These are phyloP conservation scores for Empidonax alnorum DNA, from an alignment of 2,113 vertebrate species.

Conservation along the genomic window DNA sequence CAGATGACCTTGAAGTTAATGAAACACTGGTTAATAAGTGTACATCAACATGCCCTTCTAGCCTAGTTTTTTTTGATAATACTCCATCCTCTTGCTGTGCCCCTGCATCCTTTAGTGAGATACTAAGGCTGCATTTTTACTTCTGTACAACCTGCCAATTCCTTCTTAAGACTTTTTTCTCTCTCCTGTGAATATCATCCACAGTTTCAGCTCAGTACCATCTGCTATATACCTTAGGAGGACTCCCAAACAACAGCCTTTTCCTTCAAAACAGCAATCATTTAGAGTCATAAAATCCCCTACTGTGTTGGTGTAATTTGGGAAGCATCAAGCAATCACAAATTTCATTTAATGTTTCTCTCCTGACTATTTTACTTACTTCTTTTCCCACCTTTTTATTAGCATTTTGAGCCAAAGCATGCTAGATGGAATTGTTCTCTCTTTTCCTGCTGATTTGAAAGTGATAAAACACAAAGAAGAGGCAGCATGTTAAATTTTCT, in stretches of 20 bases:
- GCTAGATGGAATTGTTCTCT: background rate
- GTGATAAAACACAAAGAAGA: background rate
- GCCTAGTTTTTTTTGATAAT: background rate
- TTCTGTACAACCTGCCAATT: conserved; percentile 38
- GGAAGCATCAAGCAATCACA: conserved; percentile 27
- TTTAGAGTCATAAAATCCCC: conserved; percentile 45
- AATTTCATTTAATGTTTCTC: conserved; percentile 41
- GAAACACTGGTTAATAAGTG: conserved; percentile 9
- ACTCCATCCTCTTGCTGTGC: background rate
- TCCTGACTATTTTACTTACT: background rate
- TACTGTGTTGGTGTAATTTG: conserved; percentile 19
- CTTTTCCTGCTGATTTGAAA: conserved; percentile 12
- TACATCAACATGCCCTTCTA: background rate
- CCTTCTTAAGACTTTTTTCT: background rate
- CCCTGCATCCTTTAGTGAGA: background rate
- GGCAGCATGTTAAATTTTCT: background rate
- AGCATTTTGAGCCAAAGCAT: background rate
- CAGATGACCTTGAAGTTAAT: conserved; percentile 15
- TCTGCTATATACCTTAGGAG: conserved; percentile 63
- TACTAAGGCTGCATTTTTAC: conserved; percentile 18
- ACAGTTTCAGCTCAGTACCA: conserved; percentile 32
- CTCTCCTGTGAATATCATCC: conserved; percentile 28
- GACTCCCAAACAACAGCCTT: conserved; percentile 16
- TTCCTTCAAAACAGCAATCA: background rate
- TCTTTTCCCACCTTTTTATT: conserved; percentile 35